Evolutionary conservation across 2,888 invertebrate genomes (phyloP), one percentile per base, ranked within the genome.

Genomic region (Asteroscopus sphinx): DNA sequence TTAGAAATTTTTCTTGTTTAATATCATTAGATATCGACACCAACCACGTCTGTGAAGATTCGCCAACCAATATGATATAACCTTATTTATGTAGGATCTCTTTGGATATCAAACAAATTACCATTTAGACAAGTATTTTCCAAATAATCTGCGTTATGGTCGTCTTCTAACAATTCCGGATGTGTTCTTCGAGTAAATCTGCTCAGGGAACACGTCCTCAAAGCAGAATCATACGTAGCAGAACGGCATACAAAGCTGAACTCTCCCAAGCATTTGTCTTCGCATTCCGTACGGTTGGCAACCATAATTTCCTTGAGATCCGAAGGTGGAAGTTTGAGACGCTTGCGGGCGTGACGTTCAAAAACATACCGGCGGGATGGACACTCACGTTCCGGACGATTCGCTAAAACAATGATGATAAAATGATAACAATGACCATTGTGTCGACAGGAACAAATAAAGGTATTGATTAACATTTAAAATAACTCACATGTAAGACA

Each of bases 71-170:
- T n/a, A n/a, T n/a, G n/a, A n/a, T n/a, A n/a, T n/a, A n/a, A n/a
- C n/a, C n/a, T n/a, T n/a, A n/a, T n/a, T n/a, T n/a, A n/a, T n/a
- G n/a, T n/a, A n/a, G n/a, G n/a, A n/a, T n/a, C n/a, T n/a, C n/a
- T n/a, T n/a, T n/a, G n/a, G n/a, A n/a, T n/a, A n/a, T n/a, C n/a
- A n/a, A n/a, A n/a, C n/a, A n/a, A 3, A 40, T 77, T 94, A 98
- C 98, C 97, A 82, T 97, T 98, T 9, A 98, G 91, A 85, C 98
- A 98, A 42, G 98, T 97, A 82, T 98, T 98, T 94, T 98, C 98
- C 80, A 98, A 93, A 87, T 98, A 98, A 86, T 98, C 98, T 0
- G 97, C 96, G 83, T 97, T 97, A 1, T 97, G 96, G 83, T 98
- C 98, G 77, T 98, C 97, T 86, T 97, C 97, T 42, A 98, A 90